These are phyloP conservation scores for Heliconius ethilla DNA, from an alignment of 2,888 invertebrate species.

Conservation along the genomic window DNA sequence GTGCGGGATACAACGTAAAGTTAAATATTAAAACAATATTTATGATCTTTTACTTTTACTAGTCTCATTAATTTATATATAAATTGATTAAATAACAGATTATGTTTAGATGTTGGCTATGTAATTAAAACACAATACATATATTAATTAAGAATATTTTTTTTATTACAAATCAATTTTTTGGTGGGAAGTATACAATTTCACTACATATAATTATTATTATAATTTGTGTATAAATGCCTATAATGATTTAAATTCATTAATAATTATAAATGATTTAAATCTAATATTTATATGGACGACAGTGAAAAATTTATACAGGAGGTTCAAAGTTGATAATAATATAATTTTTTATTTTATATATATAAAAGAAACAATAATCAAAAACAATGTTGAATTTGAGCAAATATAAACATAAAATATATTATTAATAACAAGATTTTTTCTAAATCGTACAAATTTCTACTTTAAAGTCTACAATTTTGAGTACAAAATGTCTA, in stretches of 20 bases:
- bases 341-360: background rate
- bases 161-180: background rate
- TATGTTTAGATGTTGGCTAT: background rate
- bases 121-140: background rate
- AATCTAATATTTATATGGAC: background rate
- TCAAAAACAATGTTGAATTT: background rate
- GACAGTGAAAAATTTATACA: background rate
- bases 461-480: slow-evolving; percentile 13
- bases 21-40: no score
- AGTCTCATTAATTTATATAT: background rate
- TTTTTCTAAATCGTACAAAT: slow-evolving; percentile 27
- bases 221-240: background rate
- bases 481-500: slow-evolving; percentile 27
- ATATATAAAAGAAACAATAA: background rate
- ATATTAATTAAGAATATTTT: background rate
- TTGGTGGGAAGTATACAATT: background rate
- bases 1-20: no score
- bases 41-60: no score
- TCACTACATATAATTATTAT: background rate
- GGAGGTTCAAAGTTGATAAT: background rate
- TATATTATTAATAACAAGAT: background rate
- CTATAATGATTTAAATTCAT: background rate
- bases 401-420: background rate
- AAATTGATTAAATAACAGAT: background rate
- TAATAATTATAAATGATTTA: background rate